phyloP scores from a whole-genome alignment of 2,888 invertebrate species.

The Hemistola chrysoprasaria region DNA sequence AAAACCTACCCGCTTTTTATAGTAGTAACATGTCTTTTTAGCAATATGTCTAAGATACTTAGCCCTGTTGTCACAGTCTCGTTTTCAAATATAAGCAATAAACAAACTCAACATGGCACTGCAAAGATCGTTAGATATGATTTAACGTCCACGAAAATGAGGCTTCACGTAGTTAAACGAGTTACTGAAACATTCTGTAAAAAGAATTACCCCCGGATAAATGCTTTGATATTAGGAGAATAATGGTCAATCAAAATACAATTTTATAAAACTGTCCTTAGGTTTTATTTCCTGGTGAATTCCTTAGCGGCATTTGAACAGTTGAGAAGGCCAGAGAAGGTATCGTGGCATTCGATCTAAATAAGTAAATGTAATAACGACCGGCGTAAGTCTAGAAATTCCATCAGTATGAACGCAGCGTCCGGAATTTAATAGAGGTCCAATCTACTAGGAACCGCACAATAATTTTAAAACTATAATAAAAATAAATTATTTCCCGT shows the following conservation, averaged over 20 bases:
- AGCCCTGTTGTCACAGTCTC: too few relatives aligned
- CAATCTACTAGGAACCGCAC: too few relatives aligned
- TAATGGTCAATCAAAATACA: not conserved
- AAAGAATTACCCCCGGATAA: slow-evolving; percentile 12
- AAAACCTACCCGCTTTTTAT: too few relatives aligned
- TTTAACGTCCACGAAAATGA: slow-evolving; percentile 7
- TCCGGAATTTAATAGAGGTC: too few relatives aligned
- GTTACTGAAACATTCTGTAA: slow-evolving; percentile 9
- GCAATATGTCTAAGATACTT: too few relatives aligned
- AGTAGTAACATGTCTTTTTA: too few relatives aligned
- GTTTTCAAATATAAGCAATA: not conserved
- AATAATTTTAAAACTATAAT: too few relatives aligned
- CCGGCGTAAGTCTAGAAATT: slow-evolving; percentile 2
- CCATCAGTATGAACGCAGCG: too few relatives aligned
- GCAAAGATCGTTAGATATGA: slow-evolving; percentile 7
- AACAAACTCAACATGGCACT: not conserved
- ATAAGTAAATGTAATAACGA: slow-evolving; percentile 14
- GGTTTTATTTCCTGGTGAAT: not conserved
- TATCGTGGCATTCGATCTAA: slow-evolving; percentile 12
- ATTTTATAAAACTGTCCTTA: not conserved
- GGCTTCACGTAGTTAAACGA: slow-evolving; percentile 2
- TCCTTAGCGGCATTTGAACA: slow-evolving; percentile 8
- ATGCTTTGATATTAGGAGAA: not conserved
- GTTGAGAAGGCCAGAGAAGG: slow-evolving; percentile 6
- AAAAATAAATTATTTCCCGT: too few relatives aligned